A percentile compares a stretch with the other conserved stretches of the same genome.
These are phyloP conservation scores for Oryzias sinensis DNA, from an alignment of 2,797 vertebrate genomes.

Conservation along the genomic window DNA sequence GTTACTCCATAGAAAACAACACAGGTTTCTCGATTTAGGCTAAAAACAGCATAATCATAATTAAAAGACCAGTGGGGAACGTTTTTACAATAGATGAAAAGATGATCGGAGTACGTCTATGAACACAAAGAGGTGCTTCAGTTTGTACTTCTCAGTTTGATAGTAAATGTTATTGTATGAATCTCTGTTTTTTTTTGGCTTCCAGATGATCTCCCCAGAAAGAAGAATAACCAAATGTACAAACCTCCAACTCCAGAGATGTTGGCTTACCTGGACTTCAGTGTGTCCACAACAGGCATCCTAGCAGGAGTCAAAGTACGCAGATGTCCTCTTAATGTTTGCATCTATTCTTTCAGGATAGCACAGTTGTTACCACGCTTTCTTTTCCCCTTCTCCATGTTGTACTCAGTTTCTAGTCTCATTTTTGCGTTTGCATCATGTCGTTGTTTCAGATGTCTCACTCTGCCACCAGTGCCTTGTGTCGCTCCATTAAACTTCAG, in stretches of 20 bases:
- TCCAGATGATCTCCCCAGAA: constrained; percentile 93
- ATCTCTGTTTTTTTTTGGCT: not conserved
- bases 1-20: too few relatives aligned
- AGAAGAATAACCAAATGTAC: constrained; percentile 85
- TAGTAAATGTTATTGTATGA: not conserved
- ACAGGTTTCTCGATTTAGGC: too few relatives aligned
- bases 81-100: too few relatives aligned
- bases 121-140: too few relatives aligned
- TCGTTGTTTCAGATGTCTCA: constrained; percentile 88
- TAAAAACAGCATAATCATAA: too few relatives aligned
- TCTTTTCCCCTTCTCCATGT: not conserved
- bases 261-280: constrained; percentile 96
- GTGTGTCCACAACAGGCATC: constrained; percentile 95
- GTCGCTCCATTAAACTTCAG: constrained; percentile 95
- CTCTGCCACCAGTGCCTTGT: constrained; percentile 93
- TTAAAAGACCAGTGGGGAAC: too few relatives aligned
- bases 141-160: too few relatives aligned
- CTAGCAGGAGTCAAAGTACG: constrained; percentile 94
- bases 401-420: not conserved
- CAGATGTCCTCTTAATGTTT: not conserved
- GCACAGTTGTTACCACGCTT: not conserved
- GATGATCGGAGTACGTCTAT: too few relatives aligned
- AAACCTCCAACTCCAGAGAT: constrained; percentile 89
- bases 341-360: not conserved
- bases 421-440: constrained; percentile 4